A percentile compares a stretch with the other conserved stretches of the same genome.
phyloP scores from a whole-genome alignment of 2,113 vertebrate genomes.

The Dasyprocta punctata region DNA sequence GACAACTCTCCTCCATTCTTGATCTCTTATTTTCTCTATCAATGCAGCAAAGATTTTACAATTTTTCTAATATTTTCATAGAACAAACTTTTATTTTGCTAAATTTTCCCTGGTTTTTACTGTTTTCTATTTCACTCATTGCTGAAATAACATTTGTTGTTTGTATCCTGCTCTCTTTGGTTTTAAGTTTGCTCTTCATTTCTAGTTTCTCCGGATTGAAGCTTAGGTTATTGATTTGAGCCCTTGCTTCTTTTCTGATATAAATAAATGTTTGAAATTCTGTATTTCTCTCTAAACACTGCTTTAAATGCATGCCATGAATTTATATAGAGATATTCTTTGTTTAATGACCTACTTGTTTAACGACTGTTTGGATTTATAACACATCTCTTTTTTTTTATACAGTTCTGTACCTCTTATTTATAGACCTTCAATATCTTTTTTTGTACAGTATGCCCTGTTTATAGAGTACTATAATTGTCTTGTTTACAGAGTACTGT shows the following conservation, averaged over 20 bases:
- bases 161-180: not conserved
- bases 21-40: not conserved
- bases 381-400: not conserved
- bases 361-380: not conserved
- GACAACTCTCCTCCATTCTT: not conserved
- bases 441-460: not conserved
- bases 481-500: not conserved
- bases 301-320: not conserved
- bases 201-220: not conserved
- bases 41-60: not conserved
- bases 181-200: not conserved
- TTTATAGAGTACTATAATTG: not conserved
- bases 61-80: not conserved
- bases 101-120: not conserved
- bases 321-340: not conserved
- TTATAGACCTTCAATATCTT: not conserved
- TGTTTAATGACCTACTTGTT: not conserved
- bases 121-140: not conserved
- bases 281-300: not conserved
- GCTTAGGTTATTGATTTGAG: not conserved
- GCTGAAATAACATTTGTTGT: not conserved
- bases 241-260: not conserved
- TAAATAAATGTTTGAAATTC: not conserved
- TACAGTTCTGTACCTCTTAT: too few species aligned
- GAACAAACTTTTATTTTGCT: not conserved